A percentile compares a stretch with the other conserved stretches of the same genome.
phyloP scores from a whole-genome alignment of 1,140 invertebrate genomes.

The Cherax quadricarinatus region DNA sequence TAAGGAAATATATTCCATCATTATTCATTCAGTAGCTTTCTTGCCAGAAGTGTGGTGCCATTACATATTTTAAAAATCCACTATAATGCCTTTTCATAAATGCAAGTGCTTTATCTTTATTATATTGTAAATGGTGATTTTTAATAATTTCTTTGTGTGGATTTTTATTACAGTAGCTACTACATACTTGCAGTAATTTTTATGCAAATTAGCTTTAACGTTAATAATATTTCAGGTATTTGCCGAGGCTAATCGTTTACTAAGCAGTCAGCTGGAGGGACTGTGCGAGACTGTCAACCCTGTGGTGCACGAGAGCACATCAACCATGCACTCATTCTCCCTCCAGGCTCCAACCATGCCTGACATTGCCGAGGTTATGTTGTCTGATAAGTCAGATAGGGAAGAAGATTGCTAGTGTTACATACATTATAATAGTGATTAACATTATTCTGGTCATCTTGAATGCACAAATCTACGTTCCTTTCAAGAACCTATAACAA shows the following conservation, averaged over 20 bases:
- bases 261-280: conserved; percentile 40
- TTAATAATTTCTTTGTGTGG: no score
- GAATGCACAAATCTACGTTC: conserved; percentile 20
- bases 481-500: conserved; percentile 7
- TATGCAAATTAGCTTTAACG: no score
- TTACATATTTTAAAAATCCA: no score
- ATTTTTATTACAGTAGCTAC: no score
- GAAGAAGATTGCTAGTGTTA: conserved; percentile 51
- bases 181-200: no score
- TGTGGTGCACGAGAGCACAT: background rate
- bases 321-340: conserved; percentile 18
- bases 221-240: conserved; percentile 74
- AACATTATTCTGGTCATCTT: background rate
- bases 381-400: conserved; percentile 60
- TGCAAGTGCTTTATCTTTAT: no score
- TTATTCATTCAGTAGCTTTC: no score
- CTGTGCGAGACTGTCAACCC: conserved; percentile 54
- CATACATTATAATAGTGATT: background rate
- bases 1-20: no score
- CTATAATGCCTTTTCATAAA: no score
- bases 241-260: conserved; percentile 52
- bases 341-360: conserved; percentile 58
- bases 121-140: no score
- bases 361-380: conserved; percentile 55
- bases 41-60: no score